Evolutionary conservation across 2,797 vertebrate species (phyloP).

Genomic region (Tokudaia muenninki): DNA sequence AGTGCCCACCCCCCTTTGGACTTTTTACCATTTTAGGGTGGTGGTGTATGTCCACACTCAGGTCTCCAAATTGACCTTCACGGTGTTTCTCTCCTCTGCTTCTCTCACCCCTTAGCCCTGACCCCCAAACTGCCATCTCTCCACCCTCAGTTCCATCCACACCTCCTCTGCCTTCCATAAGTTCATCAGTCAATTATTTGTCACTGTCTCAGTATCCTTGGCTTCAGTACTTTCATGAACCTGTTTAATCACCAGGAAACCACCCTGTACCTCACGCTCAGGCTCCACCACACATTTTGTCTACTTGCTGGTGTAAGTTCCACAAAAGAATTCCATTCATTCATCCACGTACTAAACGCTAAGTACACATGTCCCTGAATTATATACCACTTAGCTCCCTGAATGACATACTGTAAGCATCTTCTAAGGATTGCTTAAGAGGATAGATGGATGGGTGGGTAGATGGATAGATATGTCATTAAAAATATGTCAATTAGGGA

Average conservation of each 20-base stretch:
- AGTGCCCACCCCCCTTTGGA: background rate
- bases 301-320: background rate
- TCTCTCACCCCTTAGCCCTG: background rate
- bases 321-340: background rate
- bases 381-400: background rate
- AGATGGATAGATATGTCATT: background rate
- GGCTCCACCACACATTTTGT: background rate
- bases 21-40: background rate
- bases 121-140: background rate
- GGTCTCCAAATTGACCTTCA: background rate
- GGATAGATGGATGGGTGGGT: background rate
- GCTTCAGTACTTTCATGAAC: background rate
- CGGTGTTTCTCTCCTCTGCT: background rate
- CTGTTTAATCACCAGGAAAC: background rate
- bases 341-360: background rate
- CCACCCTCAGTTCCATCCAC: no score
- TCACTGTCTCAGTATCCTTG: background rate
- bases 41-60: background rate
- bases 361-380: background rate
- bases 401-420: background rate
- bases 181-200: background rate
- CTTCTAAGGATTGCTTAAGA: background rate
- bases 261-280: background rate
- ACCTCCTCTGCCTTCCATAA: background rate
- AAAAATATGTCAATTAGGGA: constrained; percentile 5